These are phyloP conservation scores for Carassius carassius DNA, from an alignment of 2,113 vertebrate genomes.

Conservation along the genomic window DNA sequence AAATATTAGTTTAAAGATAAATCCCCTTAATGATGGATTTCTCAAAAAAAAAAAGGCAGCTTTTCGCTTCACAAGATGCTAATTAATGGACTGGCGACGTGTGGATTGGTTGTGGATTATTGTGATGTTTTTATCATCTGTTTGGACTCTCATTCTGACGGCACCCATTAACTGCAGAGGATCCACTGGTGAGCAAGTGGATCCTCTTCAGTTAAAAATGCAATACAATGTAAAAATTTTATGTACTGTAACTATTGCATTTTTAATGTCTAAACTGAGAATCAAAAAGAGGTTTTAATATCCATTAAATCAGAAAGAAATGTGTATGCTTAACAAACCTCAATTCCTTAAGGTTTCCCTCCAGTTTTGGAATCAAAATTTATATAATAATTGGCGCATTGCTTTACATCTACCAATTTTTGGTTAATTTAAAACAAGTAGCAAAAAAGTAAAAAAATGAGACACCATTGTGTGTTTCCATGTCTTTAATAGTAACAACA, in stretches of 20 bases:
- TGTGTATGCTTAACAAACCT: neutral
- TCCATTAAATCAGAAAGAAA: neutral
- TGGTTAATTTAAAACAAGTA: no score
- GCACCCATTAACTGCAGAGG: neutral
- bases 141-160: neutral
- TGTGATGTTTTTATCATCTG: neutral
- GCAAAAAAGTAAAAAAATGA: slow-evolving; percentile 7
- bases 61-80: no score
- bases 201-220: no score
- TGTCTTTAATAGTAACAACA: slow-evolving; percentile 70
- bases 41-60: no score
- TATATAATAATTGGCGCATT: neutral
- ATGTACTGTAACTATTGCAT: no score
- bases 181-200: neutral
- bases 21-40: no score
- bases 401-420: neutral
- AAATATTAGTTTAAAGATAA: no score
- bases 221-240: no score
- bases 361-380: neutral
- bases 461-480: slow-evolving; percentile 43
- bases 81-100: no score
- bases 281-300: neutral
- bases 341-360: neutral
- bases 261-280: neutral
- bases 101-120: no score